Percentiles rank a stretch among this genome's conserved stretches.
Conservation (phyloP, 2,113 vertebrate species). For the Herpailurus yagouaroundi region DNA sequence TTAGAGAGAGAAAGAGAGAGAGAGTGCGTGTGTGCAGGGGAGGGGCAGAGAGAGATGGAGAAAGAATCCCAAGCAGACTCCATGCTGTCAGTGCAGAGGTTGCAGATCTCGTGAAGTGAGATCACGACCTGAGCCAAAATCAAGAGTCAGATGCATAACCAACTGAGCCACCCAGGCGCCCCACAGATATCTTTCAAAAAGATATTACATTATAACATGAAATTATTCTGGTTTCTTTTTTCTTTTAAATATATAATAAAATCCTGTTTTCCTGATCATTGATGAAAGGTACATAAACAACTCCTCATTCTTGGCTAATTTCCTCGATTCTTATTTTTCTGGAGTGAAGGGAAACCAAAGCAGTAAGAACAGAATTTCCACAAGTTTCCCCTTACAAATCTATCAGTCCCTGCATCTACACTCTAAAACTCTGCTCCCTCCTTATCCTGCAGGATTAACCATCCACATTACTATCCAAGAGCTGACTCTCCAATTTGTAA, state of each 20-base stretch:
- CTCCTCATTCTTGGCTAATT: background rate
- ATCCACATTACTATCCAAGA: background rate
- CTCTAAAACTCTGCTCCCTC: background rate
- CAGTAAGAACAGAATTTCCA: background rate
- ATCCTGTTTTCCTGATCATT: background rate
- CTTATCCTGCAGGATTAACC: background rate
- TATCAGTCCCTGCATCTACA: background rate
- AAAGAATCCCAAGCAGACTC: no score
- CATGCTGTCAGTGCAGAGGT: no score
- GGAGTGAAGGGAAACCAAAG: background rate
- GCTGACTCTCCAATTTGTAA: background rate
- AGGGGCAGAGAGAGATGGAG: no score
- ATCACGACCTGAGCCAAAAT: no score
- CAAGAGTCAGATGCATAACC: no score
- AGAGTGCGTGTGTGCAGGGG: no score
- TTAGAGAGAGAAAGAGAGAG: no score
- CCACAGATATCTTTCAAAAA: background rate
- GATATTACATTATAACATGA: background rate
- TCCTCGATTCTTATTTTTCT: conserved; percentile 2
- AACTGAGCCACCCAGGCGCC: no score
- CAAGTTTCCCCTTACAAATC: background rate
- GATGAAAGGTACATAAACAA: background rate
- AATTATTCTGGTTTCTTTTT: background rate
- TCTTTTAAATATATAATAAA: background rate
- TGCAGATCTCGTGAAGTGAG: no score